These are phyloP conservation scores for Micromesistius poutassou DNA, from an alignment of 2,797 vertebrate genomes.

Conservation along the genomic window DNA sequence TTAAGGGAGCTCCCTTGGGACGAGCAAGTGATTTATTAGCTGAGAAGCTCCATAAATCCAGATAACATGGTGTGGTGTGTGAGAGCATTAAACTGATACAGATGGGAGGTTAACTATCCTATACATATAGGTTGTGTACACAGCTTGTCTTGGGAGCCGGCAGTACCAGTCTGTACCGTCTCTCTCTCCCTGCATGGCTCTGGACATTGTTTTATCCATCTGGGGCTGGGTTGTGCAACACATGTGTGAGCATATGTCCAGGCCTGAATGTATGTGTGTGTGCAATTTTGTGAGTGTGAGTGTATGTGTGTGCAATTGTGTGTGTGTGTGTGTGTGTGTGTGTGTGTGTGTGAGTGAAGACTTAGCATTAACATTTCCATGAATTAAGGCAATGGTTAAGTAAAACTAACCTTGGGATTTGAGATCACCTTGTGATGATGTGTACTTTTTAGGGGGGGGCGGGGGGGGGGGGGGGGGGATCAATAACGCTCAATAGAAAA, in stretches of 20 bases:
- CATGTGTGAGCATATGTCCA: background rate
- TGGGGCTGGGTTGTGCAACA: background rate
- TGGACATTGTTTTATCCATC: background rate
- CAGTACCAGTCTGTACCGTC: constrained; percentile 62
- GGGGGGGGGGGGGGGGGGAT: background rate
- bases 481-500: background rate
- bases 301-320: background rate
- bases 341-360: background rate
- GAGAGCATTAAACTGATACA: constrained; percentile 41
- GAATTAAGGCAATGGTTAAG: background rate
- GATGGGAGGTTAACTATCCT: constrained; percentile 40
- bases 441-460: background rate
- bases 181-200: constrained; percentile 15
- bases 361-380: background rate
- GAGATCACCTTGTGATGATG: background rate
- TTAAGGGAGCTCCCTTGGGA: constrained; percentile 10
- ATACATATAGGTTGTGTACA: constrained; percentile 20
- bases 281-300: background rate
- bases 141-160: constrained; percentile 6
- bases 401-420: background rate
- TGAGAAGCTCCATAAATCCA: constrained; percentile 25
- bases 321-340: background rate
- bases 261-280: background rate
- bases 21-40: constrained; percentile 29
- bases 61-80: constrained; percentile 16